Evolutionary conservation across 2,797 vertebrate species (phyloP).

Genomic region (Hemibagrus guttatus): DNA sequence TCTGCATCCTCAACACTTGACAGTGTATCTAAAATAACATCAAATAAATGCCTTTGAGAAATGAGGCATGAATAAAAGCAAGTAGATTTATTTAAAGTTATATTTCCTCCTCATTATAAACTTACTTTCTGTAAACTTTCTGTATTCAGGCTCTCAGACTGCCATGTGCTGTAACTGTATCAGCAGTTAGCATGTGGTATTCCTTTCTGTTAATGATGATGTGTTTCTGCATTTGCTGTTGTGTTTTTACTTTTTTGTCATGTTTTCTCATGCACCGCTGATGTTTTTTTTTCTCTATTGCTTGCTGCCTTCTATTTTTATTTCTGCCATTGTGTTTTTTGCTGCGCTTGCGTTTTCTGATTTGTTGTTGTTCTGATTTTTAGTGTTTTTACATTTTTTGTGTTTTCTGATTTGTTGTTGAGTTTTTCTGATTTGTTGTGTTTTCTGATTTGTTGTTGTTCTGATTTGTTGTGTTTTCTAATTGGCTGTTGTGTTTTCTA

Average conservation of each 20-base stretch:
- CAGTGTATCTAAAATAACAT: not conserved
- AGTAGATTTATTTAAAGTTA: not conserved
- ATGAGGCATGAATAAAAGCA: not conserved
- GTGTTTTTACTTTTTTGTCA: not conserved
- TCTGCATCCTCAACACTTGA: no score
- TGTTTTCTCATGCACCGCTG: not conserved
- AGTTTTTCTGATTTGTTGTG: not conserved
- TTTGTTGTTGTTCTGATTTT: not conserved
- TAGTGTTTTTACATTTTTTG: no score
- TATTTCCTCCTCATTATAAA: not conserved
- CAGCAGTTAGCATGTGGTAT: not conserved
- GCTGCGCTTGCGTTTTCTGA: not conserved
- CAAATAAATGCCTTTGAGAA: not conserved
- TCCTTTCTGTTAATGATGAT: not conserved
- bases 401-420: not conserved
- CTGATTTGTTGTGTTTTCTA: no score
- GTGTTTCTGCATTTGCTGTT: not conserved
- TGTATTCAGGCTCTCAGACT: not conserved
- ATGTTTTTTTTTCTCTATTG: not conserved
- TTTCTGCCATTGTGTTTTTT: not conserved
- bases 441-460: not conserved
- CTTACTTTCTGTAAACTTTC: not conserved
- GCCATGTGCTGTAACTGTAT: not conserved
- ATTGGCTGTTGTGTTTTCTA: no score
- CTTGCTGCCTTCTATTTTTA: not conserved